phyloP scores from a whole-genome alignment of 2,888 invertebrate genomes.

The Nebria salina region DNA sequence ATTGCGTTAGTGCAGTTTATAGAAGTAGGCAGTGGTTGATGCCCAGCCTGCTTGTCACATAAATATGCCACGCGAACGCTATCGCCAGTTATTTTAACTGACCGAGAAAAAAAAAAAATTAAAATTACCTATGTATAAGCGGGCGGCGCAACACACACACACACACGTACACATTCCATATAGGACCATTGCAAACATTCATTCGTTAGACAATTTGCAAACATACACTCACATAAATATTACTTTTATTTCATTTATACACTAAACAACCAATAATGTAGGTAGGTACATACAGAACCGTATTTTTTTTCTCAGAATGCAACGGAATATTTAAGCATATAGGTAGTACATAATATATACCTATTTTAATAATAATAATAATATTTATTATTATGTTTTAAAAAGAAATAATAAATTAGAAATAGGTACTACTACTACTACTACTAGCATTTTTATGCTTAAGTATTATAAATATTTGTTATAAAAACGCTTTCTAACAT shows the following conservation, averaged over 20 bases:
- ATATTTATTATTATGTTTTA: no score
- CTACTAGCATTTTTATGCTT: no score
- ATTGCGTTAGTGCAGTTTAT: slow-evolving; percentile 47
- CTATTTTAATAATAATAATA: no score
- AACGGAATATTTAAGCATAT: no score
- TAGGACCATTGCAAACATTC: background rate
- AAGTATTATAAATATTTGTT: no score
- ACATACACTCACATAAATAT: slow-evolving; percentile 10
- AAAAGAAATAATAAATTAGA: no score
- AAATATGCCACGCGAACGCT: slow-evolving; percentile 58
- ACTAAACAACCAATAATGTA: background rate
- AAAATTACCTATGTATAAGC: no score
- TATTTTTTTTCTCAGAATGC: background rate
- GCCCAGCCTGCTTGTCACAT: slow-evolving; percentile 55
- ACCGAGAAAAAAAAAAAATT: background rate
- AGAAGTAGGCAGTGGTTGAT: slow-evolving; percentile 43
- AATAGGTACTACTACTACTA: no score
- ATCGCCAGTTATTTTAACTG: slow-evolving; percentile 19
- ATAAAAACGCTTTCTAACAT: no score
- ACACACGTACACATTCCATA: no score
- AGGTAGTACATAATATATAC: no score
- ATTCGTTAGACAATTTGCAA: slow-evolving; percentile 19
- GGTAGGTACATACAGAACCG: background rate
- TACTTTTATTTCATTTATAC: background rate
- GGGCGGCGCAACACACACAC: no score